Base-by-base conservation (phyloP, 2,113 vertebrate genomes). In the Tychaedon coryphoeus region DNA sequence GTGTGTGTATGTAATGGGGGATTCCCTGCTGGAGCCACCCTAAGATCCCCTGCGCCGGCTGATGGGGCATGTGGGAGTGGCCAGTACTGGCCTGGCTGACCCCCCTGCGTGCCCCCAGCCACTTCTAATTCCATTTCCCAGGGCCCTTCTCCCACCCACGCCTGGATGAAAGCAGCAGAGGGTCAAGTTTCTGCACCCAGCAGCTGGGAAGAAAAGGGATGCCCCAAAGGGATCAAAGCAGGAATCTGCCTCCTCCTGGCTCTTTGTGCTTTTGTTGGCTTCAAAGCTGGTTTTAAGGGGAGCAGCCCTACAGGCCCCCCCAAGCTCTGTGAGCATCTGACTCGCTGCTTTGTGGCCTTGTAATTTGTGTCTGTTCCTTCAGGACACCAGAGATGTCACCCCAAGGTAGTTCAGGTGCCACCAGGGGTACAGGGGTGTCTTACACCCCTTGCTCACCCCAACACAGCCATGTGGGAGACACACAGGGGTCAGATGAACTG, bases 181-280 rank as follows among this genome's bases (percentile, higher is more conserved):
- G 81, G 93, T 96, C 96, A 91, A 72, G 61, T 96, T 95, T 93
- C 92, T 1, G 8, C 89, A 70, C 4, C 36, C 69, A 0, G 88
- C 96, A 93, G 92, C 93, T 87, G 92, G 48, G 80, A 8, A 48
- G 51, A 76, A 64, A 10, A 38, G 76, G 60, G 77, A 72, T 76
- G 84, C 53, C 61, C 79, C 3, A 81, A 89, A 71, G 70, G 87
- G 73, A 96, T 96, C 92, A 96, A 96, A 95, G 96, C 80, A n/a
- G 93, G 84, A 94, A 95, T 94, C 66, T 22, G 76, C 53, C 73
- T 65, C 61, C 65, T 51, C 47, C 10, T 2, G 1, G 26, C 92
- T 79, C 62, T 38, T 16, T 7, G 22, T 19, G 78, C 64, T 61
- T 84, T 34, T 90, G 70, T 82, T 89, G 34, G 26, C 81, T 91